phyloP scores from a whole-genome alignment of 2,888 invertebrate species.

The Catocala sponsa region DNA sequence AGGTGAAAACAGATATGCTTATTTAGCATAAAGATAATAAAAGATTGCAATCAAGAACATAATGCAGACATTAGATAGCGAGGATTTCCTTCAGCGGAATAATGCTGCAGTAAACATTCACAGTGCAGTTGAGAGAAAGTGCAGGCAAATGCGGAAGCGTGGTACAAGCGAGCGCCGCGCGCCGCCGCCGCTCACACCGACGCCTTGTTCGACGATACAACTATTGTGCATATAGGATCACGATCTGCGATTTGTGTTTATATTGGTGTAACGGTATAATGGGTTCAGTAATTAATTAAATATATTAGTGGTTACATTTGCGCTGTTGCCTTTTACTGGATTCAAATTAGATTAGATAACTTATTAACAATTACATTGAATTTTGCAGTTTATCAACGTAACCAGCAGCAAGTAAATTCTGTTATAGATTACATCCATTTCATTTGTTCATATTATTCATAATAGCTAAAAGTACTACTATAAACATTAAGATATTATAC shows the following conservation, averaged over 20 bases:
- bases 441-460: too few species aligned
- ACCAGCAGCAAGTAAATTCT: too few species aligned
- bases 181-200: constrained; percentile 44
- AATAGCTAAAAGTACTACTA: background rate
- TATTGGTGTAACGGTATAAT: constrained; percentile 43
- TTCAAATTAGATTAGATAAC: background rate
- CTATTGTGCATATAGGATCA: constrained; percentile 41
- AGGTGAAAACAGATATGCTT: constrained; percentile 15
- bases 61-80: constrained; percentile 39
- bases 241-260: constrained; percentile 45
- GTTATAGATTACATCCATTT: too few species aligned
- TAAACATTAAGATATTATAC: background rate
- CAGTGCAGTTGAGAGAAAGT: constrained; percentile 71
- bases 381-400: too few species aligned
- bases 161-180: constrained; percentile 34
- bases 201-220: constrained; percentile 35
- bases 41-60: constrained; percentile 54
- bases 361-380: too few species aligned
- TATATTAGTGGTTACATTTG: constrained; percentile 9
- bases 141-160: constrained; percentile 66
- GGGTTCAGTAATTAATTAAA: constrained; percentile 46
- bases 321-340: background rate
- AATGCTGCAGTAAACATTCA: constrained; percentile 58
- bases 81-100: constrained; percentile 56
- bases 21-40: constrained; percentile 28